Percentiles rank a stretch among this genome's conserved stretches.
phyloP scores from a whole-genome alignment of 2,888 invertebrate species.

The Nebria salina region DNA sequence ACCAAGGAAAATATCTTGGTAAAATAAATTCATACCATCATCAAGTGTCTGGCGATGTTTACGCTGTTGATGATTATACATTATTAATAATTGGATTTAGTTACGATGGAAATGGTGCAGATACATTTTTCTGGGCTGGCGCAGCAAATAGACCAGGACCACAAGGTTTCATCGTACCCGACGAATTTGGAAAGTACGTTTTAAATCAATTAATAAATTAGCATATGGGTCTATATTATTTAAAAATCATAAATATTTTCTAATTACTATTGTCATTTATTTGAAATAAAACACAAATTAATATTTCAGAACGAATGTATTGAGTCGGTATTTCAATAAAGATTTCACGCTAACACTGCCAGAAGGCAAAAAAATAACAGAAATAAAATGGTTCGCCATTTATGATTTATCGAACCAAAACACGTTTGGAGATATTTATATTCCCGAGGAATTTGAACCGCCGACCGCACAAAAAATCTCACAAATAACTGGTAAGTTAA shows the following conservation, averaged over 20 bases:
- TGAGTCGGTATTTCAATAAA: slow-evolving; percentile 86
- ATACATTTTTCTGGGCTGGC: slow-evolving; percentile 96
- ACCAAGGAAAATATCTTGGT: slow-evolving; percentile 82
- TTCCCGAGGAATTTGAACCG: slow-evolving; percentile 90
- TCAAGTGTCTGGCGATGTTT: slow-evolving; percentile 89
- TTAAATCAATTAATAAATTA: background rate
- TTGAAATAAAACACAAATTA: background rate
- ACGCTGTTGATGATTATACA: slow-evolving; percentile 88
- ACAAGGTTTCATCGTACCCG: slow-evolving; percentile 90
- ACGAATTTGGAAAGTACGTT: slow-evolving; percentile 84
- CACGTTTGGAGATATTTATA: slow-evolving; percentile 88
- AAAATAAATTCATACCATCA: slow-evolving; percentile 92
- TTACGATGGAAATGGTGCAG: slow-evolving; percentile 91
- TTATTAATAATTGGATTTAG: slow-evolving; percentile 82
- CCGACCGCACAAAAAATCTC: slow-evolving; percentile 74
- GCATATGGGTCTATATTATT: background rate
- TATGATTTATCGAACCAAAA: slow-evolving; percentile 89
- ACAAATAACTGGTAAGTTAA: slow-evolving; percentile 68
- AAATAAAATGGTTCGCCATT: slow-evolving; percentile 89
- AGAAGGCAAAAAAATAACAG: slow-evolving; percentile 85
- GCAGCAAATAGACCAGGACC: slow-evolving; percentile 86
- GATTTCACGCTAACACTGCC: slow-evolving; percentile 85
- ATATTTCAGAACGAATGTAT: slow-evolving; percentile 78
- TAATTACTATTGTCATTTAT: no score
- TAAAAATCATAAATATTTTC: slow-evolving; percentile 3